These are phyloP conservation scores for Jordanella pulchra DNA, from an alignment of 2,797 vertebrate genomes.

Conservation along the genomic window DNA sequence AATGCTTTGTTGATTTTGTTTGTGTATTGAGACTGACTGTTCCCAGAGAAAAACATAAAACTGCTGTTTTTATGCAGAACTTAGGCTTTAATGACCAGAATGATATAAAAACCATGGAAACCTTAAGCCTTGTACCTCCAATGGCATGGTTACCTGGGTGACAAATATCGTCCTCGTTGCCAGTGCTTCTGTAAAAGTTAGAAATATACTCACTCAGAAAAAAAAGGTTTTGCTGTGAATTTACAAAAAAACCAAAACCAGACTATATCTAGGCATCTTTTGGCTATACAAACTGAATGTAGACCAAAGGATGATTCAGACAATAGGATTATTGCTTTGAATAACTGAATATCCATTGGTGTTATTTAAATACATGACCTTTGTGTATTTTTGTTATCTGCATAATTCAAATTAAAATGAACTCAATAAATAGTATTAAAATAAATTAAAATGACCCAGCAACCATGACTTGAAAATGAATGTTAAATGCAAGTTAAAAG, in stretches of 20 bases:
- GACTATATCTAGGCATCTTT: background rate
- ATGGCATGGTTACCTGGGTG: conserved; percentile 8
- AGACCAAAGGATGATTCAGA: background rate
- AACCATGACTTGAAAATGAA: too few species aligned
- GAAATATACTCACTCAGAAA: background rate
- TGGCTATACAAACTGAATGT: background rate
- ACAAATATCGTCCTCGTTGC: background rate
- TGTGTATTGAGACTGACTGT: background rate
- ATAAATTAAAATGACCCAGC: too few species aligned
- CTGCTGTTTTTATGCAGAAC: background rate
- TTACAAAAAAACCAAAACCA: background rate
- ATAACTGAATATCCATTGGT: background rate
- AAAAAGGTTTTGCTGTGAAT: background rate
- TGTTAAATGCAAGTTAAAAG: too few species aligned
- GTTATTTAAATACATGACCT: background rate
- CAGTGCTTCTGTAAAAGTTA: conserved; percentile 4
- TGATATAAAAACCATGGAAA: conserved; percentile 10
- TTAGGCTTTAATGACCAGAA: background rate
- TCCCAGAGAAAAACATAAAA: background rate
- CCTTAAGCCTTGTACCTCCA: background rate
- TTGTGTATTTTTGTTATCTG: background rate
- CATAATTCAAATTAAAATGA: background rate
- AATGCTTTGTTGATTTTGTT: background rate
- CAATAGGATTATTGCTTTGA: background rate
- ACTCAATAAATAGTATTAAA: background rate